A percentile compares a stretch with the other conserved stretches of the same genome.
These are phyloP conservation scores for Schizotus pectinicornis DNA, from an alignment of 2,888 invertebrate genomes.

Conservation along the genomic window DNA sequence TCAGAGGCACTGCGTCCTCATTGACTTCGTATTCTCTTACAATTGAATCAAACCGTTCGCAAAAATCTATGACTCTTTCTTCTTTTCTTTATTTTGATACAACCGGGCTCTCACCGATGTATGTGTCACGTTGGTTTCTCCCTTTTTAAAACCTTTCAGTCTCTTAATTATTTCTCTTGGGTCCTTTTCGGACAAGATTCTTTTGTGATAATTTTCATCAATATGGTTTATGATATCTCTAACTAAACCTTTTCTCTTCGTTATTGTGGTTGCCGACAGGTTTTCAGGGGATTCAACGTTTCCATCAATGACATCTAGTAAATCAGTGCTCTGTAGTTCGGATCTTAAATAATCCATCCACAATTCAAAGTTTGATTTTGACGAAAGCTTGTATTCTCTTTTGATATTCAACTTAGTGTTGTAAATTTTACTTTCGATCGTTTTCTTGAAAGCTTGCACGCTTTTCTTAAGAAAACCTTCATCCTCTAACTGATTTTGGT, in stretches of 20 bases:
- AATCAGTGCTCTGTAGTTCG: background rate
- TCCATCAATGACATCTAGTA: background rate
- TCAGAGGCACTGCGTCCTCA: too few relatives aligned
- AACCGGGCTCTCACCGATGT: conserved; percentile 12
- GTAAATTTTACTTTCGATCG: too few relatives aligned
- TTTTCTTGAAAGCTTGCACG: too few relatives aligned
- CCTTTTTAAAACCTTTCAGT: conserved; percentile 10
- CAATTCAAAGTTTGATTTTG: background rate
- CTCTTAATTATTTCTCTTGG: background rate
- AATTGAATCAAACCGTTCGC: conserved; percentile 19
- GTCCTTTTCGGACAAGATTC: background rate
- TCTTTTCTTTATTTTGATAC: conserved; percentile 14
- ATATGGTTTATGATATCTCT: background rate
- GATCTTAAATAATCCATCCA: background rate
- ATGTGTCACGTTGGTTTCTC: conserved; percentile 15
- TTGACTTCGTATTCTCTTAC: conserved; percentile 17
- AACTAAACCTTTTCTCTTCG: background rate
- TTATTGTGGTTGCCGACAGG: background rate
- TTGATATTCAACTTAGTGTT: too few relatives aligned
- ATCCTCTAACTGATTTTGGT: too few relatives aligned
- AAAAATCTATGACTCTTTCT: conserved; percentile 18
- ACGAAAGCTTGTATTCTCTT: too few relatives aligned
- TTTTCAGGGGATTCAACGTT: background rate
- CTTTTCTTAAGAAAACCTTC: too few relatives aligned
- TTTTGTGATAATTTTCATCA: background rate